A percentile compares a stretch with the other conserved stretches of the same genome.
These are phyloP conservation scores for Dendrocincla tyrannina DNA, from an alignment of 2,797 vertebrate genomes.

Conservation along the genomic window DNA sequence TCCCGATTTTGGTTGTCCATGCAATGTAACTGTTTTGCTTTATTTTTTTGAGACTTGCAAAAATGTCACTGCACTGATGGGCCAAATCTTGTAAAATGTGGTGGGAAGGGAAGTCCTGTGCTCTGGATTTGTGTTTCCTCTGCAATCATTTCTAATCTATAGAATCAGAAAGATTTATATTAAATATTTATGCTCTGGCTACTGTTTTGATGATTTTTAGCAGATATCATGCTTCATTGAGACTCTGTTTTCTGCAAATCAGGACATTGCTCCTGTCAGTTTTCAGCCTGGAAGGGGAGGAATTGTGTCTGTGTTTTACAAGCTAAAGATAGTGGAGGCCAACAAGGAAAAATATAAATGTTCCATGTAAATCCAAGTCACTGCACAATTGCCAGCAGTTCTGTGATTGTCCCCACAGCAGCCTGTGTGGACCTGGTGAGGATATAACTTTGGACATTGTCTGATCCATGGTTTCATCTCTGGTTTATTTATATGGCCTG, in stretches of 20 bases:
- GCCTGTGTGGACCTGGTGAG: background rate
- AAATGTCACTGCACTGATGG: background rate
- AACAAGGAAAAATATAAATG: background rate
- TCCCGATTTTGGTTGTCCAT: background rate
- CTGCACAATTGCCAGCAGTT: background rate
- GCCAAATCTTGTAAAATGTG: background rate
- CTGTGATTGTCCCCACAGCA: background rate
- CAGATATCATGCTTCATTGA: rapidly evolving
- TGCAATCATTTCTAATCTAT: background rate
- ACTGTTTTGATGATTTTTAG: background rate
- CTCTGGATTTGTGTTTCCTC: background rate
- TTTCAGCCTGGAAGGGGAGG: background rate
- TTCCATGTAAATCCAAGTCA: background rate
- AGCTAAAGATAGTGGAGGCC: background rate
- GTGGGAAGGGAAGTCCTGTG: background rate
- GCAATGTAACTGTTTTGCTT: background rate
- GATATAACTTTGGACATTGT: rapidly evolving
- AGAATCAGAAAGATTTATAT: background rate
- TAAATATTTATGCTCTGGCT: background rate
- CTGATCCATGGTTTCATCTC: background rate
- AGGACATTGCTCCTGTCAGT: background rate
- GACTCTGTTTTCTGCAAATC: background rate
- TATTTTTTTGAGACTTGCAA: background rate
- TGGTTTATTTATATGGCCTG: background rate
- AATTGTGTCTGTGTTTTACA: background rate